These are phyloP conservation scores for Sternotherus odoratus DNA, from an alignment of 2,797 vertebrate species.

Conservation along the genomic window DNA sequence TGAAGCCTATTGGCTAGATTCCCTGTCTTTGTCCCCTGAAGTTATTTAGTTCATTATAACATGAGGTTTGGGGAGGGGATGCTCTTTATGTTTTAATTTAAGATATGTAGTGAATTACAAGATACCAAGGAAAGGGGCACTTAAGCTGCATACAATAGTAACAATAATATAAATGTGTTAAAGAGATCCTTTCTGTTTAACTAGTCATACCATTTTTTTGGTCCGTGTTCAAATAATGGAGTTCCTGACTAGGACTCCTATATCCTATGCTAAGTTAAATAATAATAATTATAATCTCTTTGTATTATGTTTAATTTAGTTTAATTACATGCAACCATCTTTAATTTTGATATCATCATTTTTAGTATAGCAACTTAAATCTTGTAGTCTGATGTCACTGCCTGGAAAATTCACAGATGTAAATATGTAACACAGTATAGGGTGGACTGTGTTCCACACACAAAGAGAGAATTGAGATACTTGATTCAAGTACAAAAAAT, in stretches of 20 bases:
- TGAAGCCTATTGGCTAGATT: not conserved
- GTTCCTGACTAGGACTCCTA: not conserved
- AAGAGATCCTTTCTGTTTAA: not conserved
- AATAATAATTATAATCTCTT: not conserved
- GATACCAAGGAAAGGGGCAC: not conserved
- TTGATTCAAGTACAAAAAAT: no score
- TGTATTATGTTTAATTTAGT: not conserved
- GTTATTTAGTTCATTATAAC: not conserved
- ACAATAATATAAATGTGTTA: not conserved
- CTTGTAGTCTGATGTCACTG: not conserved
- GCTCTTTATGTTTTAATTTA: not conserved
- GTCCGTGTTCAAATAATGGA: not conserved
- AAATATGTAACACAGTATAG: not conserved
- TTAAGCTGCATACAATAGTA: not conserved
- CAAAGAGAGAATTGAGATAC: not conserved
- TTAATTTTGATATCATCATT: not conserved
- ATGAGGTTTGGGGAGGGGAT: not conserved
- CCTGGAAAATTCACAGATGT: not conserved
- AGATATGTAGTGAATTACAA: not conserved
- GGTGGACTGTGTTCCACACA: not conserved
- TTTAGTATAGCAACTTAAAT: not conserved
- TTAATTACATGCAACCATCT: not conserved
- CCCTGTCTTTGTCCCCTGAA: not conserved
- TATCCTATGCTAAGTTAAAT: not conserved
- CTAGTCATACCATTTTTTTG: not conserved